Conservation (phyloP, 1,140 invertebrate genomes). For the Mesaphorura yosii region DNA sequence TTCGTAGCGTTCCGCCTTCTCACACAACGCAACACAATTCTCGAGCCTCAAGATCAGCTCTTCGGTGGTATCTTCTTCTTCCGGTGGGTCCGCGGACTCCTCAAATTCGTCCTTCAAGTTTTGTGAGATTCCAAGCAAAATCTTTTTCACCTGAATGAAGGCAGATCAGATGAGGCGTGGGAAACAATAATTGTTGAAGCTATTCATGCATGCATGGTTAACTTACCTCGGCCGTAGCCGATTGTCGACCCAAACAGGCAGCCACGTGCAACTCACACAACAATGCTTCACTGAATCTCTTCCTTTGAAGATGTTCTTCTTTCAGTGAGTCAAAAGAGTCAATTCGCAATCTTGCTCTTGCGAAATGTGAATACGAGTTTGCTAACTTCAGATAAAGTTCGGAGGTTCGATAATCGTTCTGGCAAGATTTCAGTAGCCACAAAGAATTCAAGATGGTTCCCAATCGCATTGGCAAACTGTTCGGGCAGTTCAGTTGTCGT, state of each 20-base stretch:
- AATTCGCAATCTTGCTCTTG: constrained; percentile 21
- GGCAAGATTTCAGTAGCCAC: constrained; percentile 26
- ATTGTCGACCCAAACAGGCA: constrained; percentile 26
- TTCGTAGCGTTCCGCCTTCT: constrained; percentile 29
- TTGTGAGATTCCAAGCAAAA: constrained; percentile 30
- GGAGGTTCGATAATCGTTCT: constrained; percentile 24
- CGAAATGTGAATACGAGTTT: constrained; percentile 29
- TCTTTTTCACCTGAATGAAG: constrained; percentile 21
- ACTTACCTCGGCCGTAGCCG: constrained; percentile 25
- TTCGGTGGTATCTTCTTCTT: constrained; percentile 29
- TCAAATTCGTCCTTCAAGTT: constrained; percentile 29
- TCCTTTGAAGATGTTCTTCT: constrained; percentile 21
- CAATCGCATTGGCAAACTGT: constrained; percentile 16
- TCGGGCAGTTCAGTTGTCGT: background rate
- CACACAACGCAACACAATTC: constrained; percentile 25
- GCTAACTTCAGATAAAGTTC: constrained; percentile 30
- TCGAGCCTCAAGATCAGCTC: constrained; percentile 29
- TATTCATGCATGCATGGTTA: background rate
- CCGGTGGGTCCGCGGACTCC: constrained; percentile 13
- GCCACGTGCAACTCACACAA: constrained; percentile 30
- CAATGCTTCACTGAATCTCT: constrained; percentile 30
- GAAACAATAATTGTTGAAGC: too few relatives aligned
- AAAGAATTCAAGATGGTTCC: constrained; percentile 27
- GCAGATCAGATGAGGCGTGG: too few relatives aligned
- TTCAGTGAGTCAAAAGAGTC: constrained; percentile 25